Evolutionary conservation across 92 coral and sea anemone species (phyloP).

Genomic region (Galaxea fascicularis): DNA sequence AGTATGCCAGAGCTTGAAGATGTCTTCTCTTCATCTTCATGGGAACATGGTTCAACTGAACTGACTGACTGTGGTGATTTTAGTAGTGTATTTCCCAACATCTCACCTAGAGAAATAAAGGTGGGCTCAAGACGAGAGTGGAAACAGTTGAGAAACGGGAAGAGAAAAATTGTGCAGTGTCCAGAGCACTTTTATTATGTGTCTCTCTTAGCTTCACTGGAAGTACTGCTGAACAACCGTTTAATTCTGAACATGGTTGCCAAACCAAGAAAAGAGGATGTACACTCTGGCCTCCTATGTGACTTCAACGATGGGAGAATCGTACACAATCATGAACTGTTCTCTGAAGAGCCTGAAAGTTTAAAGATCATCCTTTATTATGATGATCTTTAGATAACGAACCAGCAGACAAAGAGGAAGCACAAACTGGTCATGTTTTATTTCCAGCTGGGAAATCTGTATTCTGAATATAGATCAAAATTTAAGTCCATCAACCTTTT

Average conservation of each 20-base stretch:
- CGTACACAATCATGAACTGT: not conserved
- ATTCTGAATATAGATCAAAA: slow-evolving; percentile 33
- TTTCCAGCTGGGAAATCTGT: not conserved
- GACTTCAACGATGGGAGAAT: slow-evolving; percentile 3
- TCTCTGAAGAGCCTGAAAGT: not conserved
- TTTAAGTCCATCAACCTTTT: slow-evolving; percentile 33
- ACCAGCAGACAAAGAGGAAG: slow-evolving; percentile 17
- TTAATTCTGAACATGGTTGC: slow-evolving; percentile 16
- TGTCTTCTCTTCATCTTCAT: not conserved
- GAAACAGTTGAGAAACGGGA: not conserved
- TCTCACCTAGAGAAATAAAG: not conserved
- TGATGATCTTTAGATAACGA: not conserved
- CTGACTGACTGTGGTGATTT: not conserved
- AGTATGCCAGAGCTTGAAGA: slow-evolving; percentile 6
- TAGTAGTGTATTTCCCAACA: not conserved
- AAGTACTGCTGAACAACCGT: not conserved
- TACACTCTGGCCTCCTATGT: not conserved
- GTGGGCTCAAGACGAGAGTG: not conserved
- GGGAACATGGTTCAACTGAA: not conserved
- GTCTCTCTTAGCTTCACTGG: not conserved
- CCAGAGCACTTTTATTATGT: not conserved
- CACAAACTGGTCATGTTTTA: not conserved
- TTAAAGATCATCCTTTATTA: not conserved
- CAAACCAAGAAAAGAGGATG: not conserved
- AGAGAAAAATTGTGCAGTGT: not conserved